phyloP scores from a whole-genome alignment of 2,113 vertebrate genomes.

The Ifrita kowaldi region DNA sequence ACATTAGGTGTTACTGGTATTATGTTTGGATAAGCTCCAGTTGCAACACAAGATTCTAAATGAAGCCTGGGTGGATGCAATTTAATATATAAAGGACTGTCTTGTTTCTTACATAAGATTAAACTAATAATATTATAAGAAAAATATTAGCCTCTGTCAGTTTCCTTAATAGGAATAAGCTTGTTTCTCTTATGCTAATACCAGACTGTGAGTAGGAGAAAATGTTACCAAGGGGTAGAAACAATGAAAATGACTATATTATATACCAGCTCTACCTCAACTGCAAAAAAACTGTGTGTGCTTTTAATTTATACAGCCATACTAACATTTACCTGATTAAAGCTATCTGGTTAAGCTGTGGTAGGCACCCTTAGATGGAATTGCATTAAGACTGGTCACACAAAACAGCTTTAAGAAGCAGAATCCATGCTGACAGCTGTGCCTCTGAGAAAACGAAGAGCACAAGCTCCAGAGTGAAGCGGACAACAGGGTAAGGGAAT shows the following conservation, averaged over 20 bases:
- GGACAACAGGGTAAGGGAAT: neutral
- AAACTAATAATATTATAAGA: neutral
- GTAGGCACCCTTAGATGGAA: neutral
- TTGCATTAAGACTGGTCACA: neutral
- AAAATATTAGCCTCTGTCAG: neutral
- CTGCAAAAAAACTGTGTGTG: neutral
- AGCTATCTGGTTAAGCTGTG: neutral
- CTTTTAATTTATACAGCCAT: neutral
- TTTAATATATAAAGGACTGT: neutral
- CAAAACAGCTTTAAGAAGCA: neutral
- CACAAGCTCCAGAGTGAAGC: neutral
- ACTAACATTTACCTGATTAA: neutral
- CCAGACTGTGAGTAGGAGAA: neutral
- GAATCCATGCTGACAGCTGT: neutral
- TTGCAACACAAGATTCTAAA: slow-evolving; percentile 5
- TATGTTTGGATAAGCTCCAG: neutral
- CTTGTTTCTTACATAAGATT: slow-evolving; percentile 10
- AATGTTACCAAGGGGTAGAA: neutral
- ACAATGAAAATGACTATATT: neutral
- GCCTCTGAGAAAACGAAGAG: neutral
- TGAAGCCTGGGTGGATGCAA: neutral
- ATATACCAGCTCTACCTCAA: neutral
- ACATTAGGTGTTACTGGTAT: neutral
- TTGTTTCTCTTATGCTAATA: neutral
- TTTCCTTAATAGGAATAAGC: slow-evolving; percentile 2